Conservation (phyloP, 2,888 invertebrate species). For the Caenorhabditis angaria region DNA sequence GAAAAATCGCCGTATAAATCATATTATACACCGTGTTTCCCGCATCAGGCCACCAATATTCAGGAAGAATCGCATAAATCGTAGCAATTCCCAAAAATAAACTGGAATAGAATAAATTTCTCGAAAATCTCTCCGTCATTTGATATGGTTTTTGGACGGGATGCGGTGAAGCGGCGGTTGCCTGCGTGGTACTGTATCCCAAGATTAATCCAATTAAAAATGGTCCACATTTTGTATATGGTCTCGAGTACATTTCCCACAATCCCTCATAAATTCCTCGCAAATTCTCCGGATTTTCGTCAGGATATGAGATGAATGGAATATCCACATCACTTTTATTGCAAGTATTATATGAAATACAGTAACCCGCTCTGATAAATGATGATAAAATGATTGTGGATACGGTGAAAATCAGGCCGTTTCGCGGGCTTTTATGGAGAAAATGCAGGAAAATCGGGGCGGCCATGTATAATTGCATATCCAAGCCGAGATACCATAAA, state of each 20-base stretch:
- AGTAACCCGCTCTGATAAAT: constrained; percentile 59
- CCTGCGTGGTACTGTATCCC: constrained; percentile 53
- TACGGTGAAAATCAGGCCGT: constrained; percentile 30
- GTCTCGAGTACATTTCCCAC: constrained; percentile 69
- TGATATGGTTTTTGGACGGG: too few relatives aligned
- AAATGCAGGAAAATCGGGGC: constrained; percentile 65
- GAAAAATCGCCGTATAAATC: constrained; percentile 67
- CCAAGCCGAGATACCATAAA: constrained; percentile 69
- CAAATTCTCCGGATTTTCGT: constrained; percentile 47
- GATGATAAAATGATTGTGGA: constrained; percentile 45
- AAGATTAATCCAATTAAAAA: constrained; percentile 66
- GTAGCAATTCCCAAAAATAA: constrained; percentile 47
- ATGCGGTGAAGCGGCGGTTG: too few relatives aligned
- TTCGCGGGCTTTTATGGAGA: constrained; percentile 46
- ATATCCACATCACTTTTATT: constrained; percentile 71
- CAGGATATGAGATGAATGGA: constrained; percentile 69
- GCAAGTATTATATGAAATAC: constrained; percentile 63
- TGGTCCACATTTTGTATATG: constrained; percentile 70
- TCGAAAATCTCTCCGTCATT: constrained; percentile 25
- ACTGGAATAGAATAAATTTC: constrained; percentile 33
- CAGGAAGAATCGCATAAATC: constrained; percentile 69
- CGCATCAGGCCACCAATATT: constrained; percentile 65
- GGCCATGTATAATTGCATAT: constrained; percentile 67
- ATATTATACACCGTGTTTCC: constrained; percentile 66
- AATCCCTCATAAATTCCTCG: constrained; percentile 61